Base-by-base conservation (phyloP, 2,888 invertebrate genomes). In the Spodoptera littoralis region DNA sequence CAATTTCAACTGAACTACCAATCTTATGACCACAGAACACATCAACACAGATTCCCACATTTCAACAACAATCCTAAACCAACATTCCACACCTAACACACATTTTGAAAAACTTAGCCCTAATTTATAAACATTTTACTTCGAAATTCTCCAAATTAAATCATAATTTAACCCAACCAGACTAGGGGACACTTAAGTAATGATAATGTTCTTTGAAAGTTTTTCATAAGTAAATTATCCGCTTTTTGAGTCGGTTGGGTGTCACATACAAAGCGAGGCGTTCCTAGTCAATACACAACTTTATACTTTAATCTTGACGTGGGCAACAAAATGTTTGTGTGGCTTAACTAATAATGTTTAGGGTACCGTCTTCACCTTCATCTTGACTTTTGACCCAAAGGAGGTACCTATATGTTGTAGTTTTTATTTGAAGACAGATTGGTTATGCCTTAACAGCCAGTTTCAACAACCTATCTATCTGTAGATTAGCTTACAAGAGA, bases 281-380 rank as follows among this genome's bases (percentile, higher is more conserved):
- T 71, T 65, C 66, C 76, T 80, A 84, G 82, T 81, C 83, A 77
- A 81, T 75, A 77, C 80, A 87, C 81, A 73, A 70, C 79, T 73
- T 70, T 85, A 84, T 73, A 70, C 79, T 73, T 70, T 85, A 84
- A 88, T 83, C 86, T 81, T 73, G 53, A 69, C 71, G 81, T 77
- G 76, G 52, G 74, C 82, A 79, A 78, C 79, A 83, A 80, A 84
- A 81, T 83, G 80, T 84, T 83, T 86, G 81, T 85, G 69, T 81
- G 81, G 78, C 82, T 84, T 81, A 77, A 77, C 77, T 78, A 74
- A 80, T 83, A 78, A 77, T 59, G 42, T 68, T 83, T 77, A 74
- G 87, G 75, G 84, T 70, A 78, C 84, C 54, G 13, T 63, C 5
- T 4, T n/a, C 36, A 36, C 9, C 36, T 36, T 36, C 8, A 36